Evolutionary conservation across 2,888 invertebrate species (phyloP).

Genomic region (Oithona nana): DNA sequence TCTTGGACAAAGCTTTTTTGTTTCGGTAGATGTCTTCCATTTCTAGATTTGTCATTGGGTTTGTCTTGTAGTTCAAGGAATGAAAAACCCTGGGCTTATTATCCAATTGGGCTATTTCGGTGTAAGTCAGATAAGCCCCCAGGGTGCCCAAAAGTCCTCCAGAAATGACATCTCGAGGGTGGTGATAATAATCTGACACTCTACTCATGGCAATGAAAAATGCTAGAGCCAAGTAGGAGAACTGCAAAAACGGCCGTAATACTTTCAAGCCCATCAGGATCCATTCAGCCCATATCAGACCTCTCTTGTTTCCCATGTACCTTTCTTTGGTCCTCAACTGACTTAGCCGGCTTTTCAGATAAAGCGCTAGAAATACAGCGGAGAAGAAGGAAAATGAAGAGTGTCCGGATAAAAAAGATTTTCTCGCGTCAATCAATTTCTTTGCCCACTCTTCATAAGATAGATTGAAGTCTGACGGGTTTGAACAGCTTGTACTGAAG

Average conservation of each 20-base stretch:
- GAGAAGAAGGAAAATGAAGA: slow-evolving; percentile 17
- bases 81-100: too few species aligned
- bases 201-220: slow-evolving; percentile 9
- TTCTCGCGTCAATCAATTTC: background rate
- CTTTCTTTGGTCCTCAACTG: background rate
- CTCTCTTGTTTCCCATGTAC: background rate
- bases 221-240: slow-evolving; percentile 8
- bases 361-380: slow-evolving; percentile 11
- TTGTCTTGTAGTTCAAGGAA: too few species aligned
- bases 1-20: too few species aligned
- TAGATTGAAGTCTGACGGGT: background rate
- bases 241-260: slow-evolving; percentile 12
- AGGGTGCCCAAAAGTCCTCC: slow-evolving; percentile 12
- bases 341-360: slow-evolving; percentile 2
- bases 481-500: too few species aligned
- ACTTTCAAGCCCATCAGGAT: slow-evolving; percentile 2
- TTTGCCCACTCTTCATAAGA: background rate
- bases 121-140: too few species aligned
- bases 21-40: too few species aligned
- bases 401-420: slow-evolving; percentile 16
- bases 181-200: slow-evolving; percentile 11
- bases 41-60: too few species aligned
- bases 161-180: slow-evolving; percentile 13
- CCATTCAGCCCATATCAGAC: too few species aligned
- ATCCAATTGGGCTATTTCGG: too few species aligned